Base-by-base conservation (phyloP, 2,797 vertebrate genomes). In the Cossypha heuglini region DNA sequence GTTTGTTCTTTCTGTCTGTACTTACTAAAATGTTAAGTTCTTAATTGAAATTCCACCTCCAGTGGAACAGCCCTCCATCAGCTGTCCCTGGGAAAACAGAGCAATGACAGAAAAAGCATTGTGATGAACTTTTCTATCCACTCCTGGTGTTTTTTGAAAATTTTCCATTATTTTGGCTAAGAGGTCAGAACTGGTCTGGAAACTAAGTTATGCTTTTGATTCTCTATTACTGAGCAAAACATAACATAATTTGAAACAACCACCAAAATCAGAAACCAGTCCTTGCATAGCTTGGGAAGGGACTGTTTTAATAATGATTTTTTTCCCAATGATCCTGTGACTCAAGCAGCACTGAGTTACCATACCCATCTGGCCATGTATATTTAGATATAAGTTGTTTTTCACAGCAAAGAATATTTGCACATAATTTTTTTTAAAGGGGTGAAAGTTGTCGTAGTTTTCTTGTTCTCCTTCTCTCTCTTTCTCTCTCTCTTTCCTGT, bases 11-110 rank as follows among this genome's bases (percentile, higher is more conserved):
- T 74, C n/a, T 73, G 54, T 48, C 64, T 51, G 22, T 57, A 24
- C 91, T 88, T 84, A 40, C 26, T 93, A 38, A 96, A 96, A 94
- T 91, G 69, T 67, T 59, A 90, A 89, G 73, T 78, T 37, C 59
- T 90, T 94, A 51, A 88, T 75, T 91, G 94, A 93, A 86, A 92
- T 96, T 94, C 95, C 95, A 94, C 91, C 95, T 95, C 94, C 89
- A 95, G 82, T 64, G 48, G 76, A 91, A 83, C 62, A 75, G 43
- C 40, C 26, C 26, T 94, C 61, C 46, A 64, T 90, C 85, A 93
- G 82, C 76, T 71, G 38, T 85, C 64, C 61, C 54, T 3, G 1
- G 68, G 69, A 91, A 90, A 93, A 78, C 13, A 73, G 61, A 25
- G 63, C 3, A 13, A 79, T 79, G 82, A 91, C 59, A 94, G 85